A percentile compares a stretch with the other conserved stretches of the same genome.
phyloP scores from a whole-genome alignment of 2,888 invertebrate species.

The Odontomyia ornata region DNA sequence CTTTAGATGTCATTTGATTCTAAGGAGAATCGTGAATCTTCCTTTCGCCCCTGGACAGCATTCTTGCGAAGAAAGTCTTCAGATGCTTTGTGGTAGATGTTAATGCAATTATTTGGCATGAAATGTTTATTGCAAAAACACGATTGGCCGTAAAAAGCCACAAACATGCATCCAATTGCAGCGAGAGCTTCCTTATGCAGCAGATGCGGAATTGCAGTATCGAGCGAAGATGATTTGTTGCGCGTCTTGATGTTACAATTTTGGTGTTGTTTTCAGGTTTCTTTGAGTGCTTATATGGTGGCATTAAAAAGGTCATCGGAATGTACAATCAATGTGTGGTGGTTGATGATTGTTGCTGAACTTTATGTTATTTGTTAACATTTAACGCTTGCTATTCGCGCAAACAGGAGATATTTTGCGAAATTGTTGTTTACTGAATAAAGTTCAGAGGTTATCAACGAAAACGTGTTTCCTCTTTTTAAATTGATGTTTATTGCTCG shows the following conservation, averaged over 20 bases:
- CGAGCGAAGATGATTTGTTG: constrained; percentile 10
- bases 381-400: no score
- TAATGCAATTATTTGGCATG: constrained; percentile 3
- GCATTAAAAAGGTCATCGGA: constrained; percentile 11
- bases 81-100: background rate
- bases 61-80: constrained; percentile 22
- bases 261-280: background rate
- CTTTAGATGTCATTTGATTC: background rate
- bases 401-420: background rate
- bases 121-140: constrained; percentile 15
- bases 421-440: no score
- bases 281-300: background rate
- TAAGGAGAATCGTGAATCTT: constrained; percentile 15
- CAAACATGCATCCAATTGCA: background rate
- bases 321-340: background rate
- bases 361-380: background rate
- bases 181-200: background rate
- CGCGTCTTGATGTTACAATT: background rate
- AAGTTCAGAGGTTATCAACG: no score
- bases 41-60: background rate
- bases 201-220: constrained; percentile 4
- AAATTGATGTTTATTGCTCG: no score
- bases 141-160: constrained; percentile 11
- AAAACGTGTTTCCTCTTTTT: no score
- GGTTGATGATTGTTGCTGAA: background rate